A percentile compares a stretch with the other conserved stretches of the same genome.
phyloP scores from a whole-genome alignment of 2,797 vertebrate species.

The Chaetophractus vellerosus region DNA sequence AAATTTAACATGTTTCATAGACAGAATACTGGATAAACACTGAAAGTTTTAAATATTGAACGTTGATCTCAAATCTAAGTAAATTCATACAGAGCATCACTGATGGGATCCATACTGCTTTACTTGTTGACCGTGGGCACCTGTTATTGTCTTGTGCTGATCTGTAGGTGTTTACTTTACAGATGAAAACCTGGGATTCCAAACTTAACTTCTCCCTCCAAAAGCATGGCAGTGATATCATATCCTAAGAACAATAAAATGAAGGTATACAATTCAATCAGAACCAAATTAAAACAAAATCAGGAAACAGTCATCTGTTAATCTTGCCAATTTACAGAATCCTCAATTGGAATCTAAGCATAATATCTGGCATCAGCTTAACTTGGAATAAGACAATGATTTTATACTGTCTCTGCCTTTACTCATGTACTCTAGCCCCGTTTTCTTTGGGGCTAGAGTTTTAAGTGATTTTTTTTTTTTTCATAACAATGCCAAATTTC shows the following conservation, averaged over 20 bases:
- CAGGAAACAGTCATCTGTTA: background rate
- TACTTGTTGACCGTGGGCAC: too few species aligned
- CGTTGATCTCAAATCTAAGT: background rate
- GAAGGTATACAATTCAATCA: background rate
- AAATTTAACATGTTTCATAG: background rate
- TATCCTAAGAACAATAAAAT: background rate
- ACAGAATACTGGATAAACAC: background rate
- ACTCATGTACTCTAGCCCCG: background rate
- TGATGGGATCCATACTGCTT: background rate
- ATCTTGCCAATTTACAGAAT: background rate
- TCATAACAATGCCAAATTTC: background rate
- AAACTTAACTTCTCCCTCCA: background rate
- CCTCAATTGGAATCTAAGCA: background rate
- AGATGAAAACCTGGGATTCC: background rate
- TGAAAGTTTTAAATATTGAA: background rate
- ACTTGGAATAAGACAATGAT: background rate
- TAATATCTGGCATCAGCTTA: background rate
- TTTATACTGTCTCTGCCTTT: background rate
- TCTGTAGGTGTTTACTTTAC: background rate
- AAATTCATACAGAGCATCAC: background rate
- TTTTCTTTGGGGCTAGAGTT: background rate
- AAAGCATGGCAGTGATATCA: background rate
- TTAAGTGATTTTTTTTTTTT: background rate
- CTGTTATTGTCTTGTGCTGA: background rate
- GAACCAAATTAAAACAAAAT: background rate